Conservation (phyloP, 2,113 vertebrate species). For the Struthio camelus region DNA sequence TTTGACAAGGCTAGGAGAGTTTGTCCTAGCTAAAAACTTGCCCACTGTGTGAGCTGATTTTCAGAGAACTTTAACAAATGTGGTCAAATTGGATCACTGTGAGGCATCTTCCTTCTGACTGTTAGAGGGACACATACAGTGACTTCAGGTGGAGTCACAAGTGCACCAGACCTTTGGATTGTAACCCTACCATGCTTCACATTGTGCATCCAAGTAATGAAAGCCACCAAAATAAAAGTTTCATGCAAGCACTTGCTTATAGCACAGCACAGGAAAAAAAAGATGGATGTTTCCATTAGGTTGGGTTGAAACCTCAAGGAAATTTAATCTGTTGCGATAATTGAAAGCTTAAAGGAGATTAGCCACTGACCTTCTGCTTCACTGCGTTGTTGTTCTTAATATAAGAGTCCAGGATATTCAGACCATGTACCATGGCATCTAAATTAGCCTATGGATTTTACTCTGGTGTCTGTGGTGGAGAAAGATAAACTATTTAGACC, state of each 20-base stretch:
- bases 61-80: neutral
- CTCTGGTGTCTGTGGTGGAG: rapidly evolving
- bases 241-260: neutral
- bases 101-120: neutral
- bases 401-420: rapidly evolving
- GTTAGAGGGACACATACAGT: neutral
- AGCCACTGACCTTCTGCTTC: neutral
- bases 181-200: neutral
- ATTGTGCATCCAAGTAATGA: neutral
- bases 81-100: neutral
- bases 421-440: rapidly evolving
- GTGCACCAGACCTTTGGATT: neutral
- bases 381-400: neutral
- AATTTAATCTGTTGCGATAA: neutral
- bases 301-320: neutral
- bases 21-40: neutral
- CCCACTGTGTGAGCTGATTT: neutral
- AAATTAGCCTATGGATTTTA: neutral
- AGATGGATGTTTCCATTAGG: neutral
- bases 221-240: neutral
- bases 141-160: neutral
- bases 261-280: neutral
- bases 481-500: neutral
- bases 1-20: neutral
- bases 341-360: neutral